Evolutionary conservation across 2,888 invertebrate genomes (phyloP).

Genomic region (Agrotis exclamationis): DNA sequence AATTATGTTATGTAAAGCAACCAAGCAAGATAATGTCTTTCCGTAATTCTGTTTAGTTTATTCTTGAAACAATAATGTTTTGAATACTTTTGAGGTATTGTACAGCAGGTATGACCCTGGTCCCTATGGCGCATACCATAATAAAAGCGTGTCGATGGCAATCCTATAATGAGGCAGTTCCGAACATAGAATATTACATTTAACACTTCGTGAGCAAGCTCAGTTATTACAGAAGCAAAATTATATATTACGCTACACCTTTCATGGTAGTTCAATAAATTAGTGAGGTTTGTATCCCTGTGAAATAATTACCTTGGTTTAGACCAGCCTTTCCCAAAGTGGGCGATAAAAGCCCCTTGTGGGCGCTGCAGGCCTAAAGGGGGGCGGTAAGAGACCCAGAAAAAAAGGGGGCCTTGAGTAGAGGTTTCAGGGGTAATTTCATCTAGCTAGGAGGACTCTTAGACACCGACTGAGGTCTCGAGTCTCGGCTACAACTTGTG

Average conservation of each 20-base stretch:
- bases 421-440: no score
- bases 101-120: no score
- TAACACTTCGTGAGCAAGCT: conserved; percentile 22
- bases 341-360: no score
- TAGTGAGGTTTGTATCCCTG: conserved; percentile 46
- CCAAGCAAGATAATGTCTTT: not conserved
- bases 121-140: not conserved
- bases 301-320: conserved; percentile 27
- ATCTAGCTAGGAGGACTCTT: no score
- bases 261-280: conserved; percentile 23
- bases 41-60: conserved; percentile 7
- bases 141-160: no score
- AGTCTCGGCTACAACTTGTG: no score
- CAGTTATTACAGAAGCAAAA: conserved; percentile 16
- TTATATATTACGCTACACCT: conserved; percentile 22
- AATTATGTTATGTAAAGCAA: conserved; percentile 38
- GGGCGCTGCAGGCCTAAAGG: no score
- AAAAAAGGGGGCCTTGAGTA: no score
- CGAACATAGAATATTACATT: conserved; percentile 3
- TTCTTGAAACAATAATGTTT: not conserved
- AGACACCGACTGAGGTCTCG: no score
- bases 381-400: no score
- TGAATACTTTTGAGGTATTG: not conserved
- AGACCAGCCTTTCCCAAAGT: no score
- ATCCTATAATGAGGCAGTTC: no score